Evolutionary conservation across 2,888 invertebrate genomes (phyloP).

Genomic region (Aphidoletes aphidimyza): DNA sequence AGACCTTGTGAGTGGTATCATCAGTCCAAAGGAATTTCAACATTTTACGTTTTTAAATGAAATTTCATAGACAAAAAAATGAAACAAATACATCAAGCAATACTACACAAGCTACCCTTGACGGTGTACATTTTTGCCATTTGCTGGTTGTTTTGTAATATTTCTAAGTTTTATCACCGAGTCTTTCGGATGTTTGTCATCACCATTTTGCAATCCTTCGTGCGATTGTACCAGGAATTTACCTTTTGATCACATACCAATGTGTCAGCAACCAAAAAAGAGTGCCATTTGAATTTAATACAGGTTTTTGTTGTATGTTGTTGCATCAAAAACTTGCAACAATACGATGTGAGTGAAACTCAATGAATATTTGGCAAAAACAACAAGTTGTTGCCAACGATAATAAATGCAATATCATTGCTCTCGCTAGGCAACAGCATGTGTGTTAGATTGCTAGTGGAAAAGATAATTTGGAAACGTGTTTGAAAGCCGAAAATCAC

Average conservation of each 20-base stretch:
- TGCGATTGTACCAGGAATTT: not conserved
- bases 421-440: not conserved
- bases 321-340: not conserved
- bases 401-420: not conserved
- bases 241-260: slow-evolving; percentile 8
- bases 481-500: no score
- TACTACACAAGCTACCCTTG: no score
- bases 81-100: no score
- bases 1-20: no score
- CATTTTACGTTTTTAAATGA: no score
- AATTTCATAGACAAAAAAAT: no score
- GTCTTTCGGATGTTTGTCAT: no score
- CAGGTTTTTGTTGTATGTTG: no score
- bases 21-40: no score
- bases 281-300: no score
- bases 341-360: slow-evolving; percentile 18
- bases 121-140: no score
- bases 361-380: not conserved
- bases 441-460: not conserved
- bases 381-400: slow-evolving; percentile 7
- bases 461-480: not conserved
- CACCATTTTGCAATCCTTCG: no score
- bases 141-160: not conserved
- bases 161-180: not conserved
- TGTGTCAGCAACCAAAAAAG: not conserved